Evolutionary conservation across 2,888 invertebrate genomes (phyloP).

Genomic region (Apocheima hispidaria): DNA sequence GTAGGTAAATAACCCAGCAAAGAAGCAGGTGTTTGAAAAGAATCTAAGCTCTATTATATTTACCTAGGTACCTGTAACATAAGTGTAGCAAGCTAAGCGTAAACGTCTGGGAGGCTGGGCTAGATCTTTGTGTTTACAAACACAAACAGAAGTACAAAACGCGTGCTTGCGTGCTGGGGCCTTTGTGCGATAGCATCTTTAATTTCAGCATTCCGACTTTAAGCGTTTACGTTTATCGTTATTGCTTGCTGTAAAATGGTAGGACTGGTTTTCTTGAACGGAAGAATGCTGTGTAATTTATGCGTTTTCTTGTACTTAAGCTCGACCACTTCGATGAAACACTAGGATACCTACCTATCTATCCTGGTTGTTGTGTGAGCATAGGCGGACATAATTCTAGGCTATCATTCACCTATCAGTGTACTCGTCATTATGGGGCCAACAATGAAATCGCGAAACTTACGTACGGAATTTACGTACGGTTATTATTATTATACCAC

Average conservation of each 20-base stretch:
- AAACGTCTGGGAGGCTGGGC: slow-evolving; percentile 17
- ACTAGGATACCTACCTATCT: too few species aligned
- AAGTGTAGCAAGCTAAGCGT: slow-evolving; percentile 10
- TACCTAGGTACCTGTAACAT: background rate
- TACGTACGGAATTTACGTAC: too few species aligned
- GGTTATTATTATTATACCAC: too few species aligned
- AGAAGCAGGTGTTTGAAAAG: slow-evolving; percentile 10
- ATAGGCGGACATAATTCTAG: too few species aligned
- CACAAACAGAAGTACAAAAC: slow-evolving; percentile 38
- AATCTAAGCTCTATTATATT: background rate
- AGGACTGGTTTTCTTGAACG: slow-evolving; percentile 24
- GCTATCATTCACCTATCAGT: too few species aligned
- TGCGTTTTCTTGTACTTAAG: background rate
- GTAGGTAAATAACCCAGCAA: background rate
- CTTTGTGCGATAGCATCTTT: slow-evolving; percentile 58
- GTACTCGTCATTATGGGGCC: too few species aligned
- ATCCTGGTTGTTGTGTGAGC: too few species aligned
- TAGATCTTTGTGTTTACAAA: slow-evolving; percentile 35
- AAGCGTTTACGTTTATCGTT: slow-evolving; percentile 42
- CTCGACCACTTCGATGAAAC: too few species aligned
- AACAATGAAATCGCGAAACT: too few species aligned
- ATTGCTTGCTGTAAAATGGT: slow-evolving; percentile 30
- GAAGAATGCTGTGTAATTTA: background rate
- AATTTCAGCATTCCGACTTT: slow-evolving; percentile 54
- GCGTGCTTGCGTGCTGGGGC: slow-evolving; percentile 54